Base-by-base conservation (phyloP, 2,797 vertebrate genomes). In the Cryptoprocta ferox region DNA sequence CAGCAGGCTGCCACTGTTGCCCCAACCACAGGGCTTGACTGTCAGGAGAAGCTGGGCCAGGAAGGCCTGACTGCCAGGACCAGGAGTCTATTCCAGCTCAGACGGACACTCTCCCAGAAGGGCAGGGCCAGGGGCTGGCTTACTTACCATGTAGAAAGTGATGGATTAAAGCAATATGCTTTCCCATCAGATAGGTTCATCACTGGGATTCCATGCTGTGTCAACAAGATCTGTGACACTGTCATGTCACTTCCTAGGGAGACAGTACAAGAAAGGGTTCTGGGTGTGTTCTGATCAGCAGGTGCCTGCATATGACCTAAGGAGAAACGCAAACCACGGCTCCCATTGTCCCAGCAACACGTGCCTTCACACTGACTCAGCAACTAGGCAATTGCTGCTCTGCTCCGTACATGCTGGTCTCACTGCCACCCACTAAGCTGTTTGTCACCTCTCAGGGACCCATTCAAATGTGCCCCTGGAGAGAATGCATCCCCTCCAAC, bases 151-250 rank as follows among this genome's bases (percentile, higher is more conserved):
- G 99, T 99, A 98, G 99, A 99, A 93, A 99, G 99, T 11, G 99
- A 99, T 4, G 99, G 98, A 98, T 99, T 99, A 98, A 99, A 99
- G 98, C 99, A 99, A 98, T 99, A 99, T 0, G 99, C 99, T 98
- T 99, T 99, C 91, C 99, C 99, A 70, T 99, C 99, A 2, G 99
- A 99, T 98, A 99, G 98, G 70, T 99, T 99, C 94, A 99, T 99
- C 78, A 99, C 99, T 0, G 99, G 99, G 70, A 99, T 99, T 3
- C 99, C 99, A 85, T 99, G 99, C 98, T 99, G 99, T 5, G 99
- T 99, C 98, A 99, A 98, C 98, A 99, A 98, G 95, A 99, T 99
- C 98, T 99, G 99, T 71, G 99, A 99, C 26, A 99, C 99, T 0
- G 99, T 99, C 97, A 98, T 98, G 96, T 99, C 99, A 68, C 99